Base-by-base conservation (phyloP, 2,797 vertebrate genomes). In the Oreochromis mossambicus region DNA sequence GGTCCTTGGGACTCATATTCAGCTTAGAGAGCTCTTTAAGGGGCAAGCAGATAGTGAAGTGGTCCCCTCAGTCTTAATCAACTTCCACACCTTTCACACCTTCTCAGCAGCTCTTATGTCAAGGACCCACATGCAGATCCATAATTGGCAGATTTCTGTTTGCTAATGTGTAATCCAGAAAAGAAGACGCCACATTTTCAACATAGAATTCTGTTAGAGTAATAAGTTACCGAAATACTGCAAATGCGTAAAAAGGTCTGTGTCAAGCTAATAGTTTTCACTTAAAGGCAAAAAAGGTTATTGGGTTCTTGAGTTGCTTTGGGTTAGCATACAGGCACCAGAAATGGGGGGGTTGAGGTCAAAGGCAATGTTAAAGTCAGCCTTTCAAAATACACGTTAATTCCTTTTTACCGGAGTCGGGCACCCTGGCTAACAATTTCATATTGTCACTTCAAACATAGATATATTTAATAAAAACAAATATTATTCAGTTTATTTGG, bases 1-100 rank as follows among this genome's bases (percentile, higher is more conserved):
- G 87, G 85, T 92, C 89, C 88, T 90, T 83, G 46, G 88, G 75
- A 88, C 86, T 93, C 90, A 77, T 77, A 84, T 79, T 85, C 86
- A 85, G 85, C 50, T 83, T 91, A 61, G 88, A 93, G 93, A 83
- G 93, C 91, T 84, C 87, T 94, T 93, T 66, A 90, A 88, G 91
- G 88, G 87, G 63, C 87, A 89, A 89, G 87, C 80, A 91, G 85
- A 56, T 68, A 89, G 83, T 87, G 86, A 77, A 90, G 91, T 88
- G 88, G 55, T 86, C 73, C 77, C 90, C 89, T 94, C 83, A 82
- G 90, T 94, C 91, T 90, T 92, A 92, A 92, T 93, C 92, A 94
- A 94, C 92, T 94, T 89, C 92, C 84, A 80, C 84, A 81, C 66
- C 86, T 85, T 92, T 89, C 81, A 85, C 66, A 89, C 81, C 83